Conservation (phyloP, 1,140 invertebrate species). For the Zaprionus nigranus region DNA sequence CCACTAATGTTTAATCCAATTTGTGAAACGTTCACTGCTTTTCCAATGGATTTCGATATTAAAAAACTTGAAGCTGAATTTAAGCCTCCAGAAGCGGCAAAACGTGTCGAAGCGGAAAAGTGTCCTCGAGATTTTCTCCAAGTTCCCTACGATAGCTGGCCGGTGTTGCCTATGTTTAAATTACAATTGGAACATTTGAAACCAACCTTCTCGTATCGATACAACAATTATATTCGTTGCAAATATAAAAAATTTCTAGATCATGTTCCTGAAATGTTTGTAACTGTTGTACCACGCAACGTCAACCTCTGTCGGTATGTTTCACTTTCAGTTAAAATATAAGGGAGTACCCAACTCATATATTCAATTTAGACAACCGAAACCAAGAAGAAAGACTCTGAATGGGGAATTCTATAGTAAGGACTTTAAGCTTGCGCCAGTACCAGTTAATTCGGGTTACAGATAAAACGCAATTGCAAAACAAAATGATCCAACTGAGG, state of each 20-base stretch:
- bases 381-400: constrained; percentile 59
- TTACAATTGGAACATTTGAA: constrained; percentile 60
- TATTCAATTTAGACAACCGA: constrained; percentile 47
- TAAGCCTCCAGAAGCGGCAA: constrained; percentile 35
- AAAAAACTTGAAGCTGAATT: constrained; percentile 50
- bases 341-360: no score
- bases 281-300: constrained; percentile 10
- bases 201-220: constrained; percentile 42
- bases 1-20: constrained; percentile 41
- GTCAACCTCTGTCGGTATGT: no score
- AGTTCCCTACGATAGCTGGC: constrained; percentile 52
- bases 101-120: constrained; percentile 21
- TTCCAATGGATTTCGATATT: constrained; percentile 62
- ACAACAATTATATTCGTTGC: constrained; percentile 50
- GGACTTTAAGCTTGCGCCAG: constrained; percentile 70
- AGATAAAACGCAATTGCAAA: background rate
- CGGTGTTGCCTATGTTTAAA: constrained; percentile 60
- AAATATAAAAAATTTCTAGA: constrained; percentile 59
- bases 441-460: constrained; percentile 54
- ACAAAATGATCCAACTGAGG: no score
- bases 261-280: constrained; percentile 56
- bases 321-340: no score
- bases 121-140: constrained; percentile 44
- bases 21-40: constrained; percentile 63
- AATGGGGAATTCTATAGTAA: constrained; percentile 73